phyloP scores from a whole-genome alignment of 2,888 invertebrate genomes.

The Tryphoninae sp. region DNA sequence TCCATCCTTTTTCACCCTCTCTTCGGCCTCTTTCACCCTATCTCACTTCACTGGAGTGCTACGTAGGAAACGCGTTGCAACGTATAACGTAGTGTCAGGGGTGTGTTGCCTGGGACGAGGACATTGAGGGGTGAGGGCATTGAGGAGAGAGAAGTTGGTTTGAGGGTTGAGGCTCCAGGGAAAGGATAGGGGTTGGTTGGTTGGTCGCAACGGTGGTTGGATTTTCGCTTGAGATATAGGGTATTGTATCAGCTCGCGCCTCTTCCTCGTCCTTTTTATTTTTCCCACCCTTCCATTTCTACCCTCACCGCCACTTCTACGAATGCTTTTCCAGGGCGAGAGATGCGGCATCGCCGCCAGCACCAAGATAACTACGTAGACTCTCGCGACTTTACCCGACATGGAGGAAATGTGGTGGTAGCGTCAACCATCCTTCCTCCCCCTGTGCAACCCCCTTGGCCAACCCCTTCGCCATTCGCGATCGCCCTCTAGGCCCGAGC shows the following conservation, averaged over 20 bases:
- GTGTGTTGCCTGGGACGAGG: conserved; percentile 49
- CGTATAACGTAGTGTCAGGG: conserved; percentile 71
- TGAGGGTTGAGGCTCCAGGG: too few relatives aligned
- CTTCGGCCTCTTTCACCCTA: background rate
- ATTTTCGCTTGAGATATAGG: conserved; percentile 74
- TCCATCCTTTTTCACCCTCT: too few relatives aligned
- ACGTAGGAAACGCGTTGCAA: conserved; percentile 75
- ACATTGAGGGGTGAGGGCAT: conserved; percentile 6
- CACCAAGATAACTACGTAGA: conserved; percentile 62
- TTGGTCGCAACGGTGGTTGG: conserved; percentile 58
- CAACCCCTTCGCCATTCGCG: conserved; percentile 2
- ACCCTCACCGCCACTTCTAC: conserved; percentile 34
- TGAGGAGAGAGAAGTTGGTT: too few relatives aligned
- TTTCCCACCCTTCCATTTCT: conserved; percentile 30
- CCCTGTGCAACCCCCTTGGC: too few relatives aligned
- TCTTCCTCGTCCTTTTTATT: conserved; percentile 60
- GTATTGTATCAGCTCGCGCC: conserved; percentile 74
- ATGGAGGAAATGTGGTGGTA: conserved; percentile 15
- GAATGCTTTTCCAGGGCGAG: conserved; percentile 47
- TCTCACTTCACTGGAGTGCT: conserved; percentile 53
- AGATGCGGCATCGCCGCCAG: conserved; percentile 45
- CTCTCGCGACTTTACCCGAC: conserved; percentile 32
- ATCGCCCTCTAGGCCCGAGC: conserved; percentile 66
- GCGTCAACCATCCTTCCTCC: conserved; percentile 35
- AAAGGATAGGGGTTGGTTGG: conserved; percentile 7